Evolutionary conservation across 2,797 vertebrate species (phyloP).

Genomic region (Amazonetta brasiliensis): DNA sequence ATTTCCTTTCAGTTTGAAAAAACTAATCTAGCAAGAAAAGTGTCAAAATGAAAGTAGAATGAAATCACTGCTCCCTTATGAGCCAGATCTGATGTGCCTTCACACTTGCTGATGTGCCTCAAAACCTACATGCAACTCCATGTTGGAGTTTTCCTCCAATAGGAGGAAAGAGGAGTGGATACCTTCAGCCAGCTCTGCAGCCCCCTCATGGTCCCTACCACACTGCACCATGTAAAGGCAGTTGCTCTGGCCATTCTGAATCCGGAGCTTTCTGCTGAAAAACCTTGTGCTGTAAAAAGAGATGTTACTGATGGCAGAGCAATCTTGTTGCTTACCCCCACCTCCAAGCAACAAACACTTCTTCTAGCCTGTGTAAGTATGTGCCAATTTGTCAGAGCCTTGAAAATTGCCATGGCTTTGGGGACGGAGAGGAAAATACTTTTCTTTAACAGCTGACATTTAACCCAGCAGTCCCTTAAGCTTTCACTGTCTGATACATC

Average conservation of each 20-base stretch:
- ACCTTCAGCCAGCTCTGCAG: background rate
- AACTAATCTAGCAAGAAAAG: background rate
- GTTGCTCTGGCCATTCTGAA: background rate
- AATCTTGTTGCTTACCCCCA: background rate
- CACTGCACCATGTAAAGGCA: background rate
- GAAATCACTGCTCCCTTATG: background rate
- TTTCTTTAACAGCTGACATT: background rate
- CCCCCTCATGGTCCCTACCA: background rate
- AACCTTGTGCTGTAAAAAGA: background rate
- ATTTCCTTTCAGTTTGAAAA: background rate
- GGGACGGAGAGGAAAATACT: background rate
- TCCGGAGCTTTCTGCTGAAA: background rate
- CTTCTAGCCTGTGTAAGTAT: accelerated
- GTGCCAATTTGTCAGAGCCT: background rate
- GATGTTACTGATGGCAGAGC: background rate
- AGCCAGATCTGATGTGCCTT: background rate
- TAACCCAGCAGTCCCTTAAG: background rate
- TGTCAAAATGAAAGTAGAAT: background rate
- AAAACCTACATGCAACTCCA: background rate
- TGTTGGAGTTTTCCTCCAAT: background rate
- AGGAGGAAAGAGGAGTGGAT: background rate
- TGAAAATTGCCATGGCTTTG: background rate
- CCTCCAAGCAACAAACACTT: background rate
- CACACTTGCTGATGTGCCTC: background rate
- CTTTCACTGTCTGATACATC: background rate